These are phyloP conservation scores for Perca schrenkii DNA, from an alignment of 2,113 vertebrate species.

Conservation along the genomic window DNA sequence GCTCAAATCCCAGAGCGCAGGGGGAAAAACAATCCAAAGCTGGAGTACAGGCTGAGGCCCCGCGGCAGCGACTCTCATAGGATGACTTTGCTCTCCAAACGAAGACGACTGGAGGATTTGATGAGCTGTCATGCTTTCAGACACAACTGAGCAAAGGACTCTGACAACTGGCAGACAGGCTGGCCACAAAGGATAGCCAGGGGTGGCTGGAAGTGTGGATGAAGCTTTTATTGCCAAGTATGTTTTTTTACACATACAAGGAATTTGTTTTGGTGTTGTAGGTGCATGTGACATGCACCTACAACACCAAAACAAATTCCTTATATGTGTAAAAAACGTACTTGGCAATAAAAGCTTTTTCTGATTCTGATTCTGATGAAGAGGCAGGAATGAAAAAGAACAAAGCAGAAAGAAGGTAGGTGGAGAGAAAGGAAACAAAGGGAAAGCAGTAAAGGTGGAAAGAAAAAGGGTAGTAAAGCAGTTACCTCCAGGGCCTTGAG, in stretches of 20 bases:
- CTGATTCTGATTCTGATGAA: background rate
- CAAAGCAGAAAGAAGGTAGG: conserved; percentile 12
- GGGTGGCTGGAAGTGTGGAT: conserved; percentile 20
- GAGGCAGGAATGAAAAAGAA: conserved; percentile 2
- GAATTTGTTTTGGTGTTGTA: too few species aligned
- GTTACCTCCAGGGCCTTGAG: conserved; percentile 91
- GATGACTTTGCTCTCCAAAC: conserved; percentile 60
- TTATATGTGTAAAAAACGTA: too few species aligned
- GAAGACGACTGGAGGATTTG: conserved; percentile 44
- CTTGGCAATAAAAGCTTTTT: too few species aligned
- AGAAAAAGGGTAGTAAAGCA: background rate
- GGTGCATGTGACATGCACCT: too few species aligned
- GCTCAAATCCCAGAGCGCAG: conserved; percentile 47
- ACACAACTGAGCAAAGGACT: conserved; percentile 40
- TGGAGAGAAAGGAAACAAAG: conserved; percentile 2
- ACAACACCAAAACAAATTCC: too few species aligned
- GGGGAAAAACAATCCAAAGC: conserved; percentile 59
- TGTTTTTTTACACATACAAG: too few species aligned
- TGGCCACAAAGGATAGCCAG: conserved; percentile 52
- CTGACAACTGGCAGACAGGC: conserved; percentile 51
- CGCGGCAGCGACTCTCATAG: conserved; percentile 18
- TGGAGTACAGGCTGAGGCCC: conserved; percentile 39
- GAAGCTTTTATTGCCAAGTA: background rate
- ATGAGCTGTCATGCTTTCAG: conserved; percentile 67
- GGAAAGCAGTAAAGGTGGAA: background rate